Base-by-base conservation (phyloP, 2,113 vertebrate genomes). In the Hemichromis elongatus region DNA sequence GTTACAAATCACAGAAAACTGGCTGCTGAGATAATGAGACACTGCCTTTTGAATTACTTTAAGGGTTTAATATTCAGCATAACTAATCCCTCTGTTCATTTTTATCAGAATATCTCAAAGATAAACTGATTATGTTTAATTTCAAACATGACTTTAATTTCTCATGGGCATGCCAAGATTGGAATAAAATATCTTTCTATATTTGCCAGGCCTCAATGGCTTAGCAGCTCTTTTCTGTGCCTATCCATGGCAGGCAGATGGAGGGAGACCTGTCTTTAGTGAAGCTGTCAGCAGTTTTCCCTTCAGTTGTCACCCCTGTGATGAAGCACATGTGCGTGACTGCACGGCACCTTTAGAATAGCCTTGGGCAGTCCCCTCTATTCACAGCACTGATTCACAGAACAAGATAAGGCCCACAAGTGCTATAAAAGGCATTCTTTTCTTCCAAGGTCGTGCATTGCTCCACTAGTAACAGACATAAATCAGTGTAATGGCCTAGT, bases 311-410 rank as follows among this genome's bases (percentile, higher is more conserved):
- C 93, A 90, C 63, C n/a, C 7, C 52, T 28, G 42, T 94, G 94
- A 96, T 96, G 88, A 94, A 95, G 89, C 90, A 94, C 94, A 89
- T 95, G 91, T 96, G 95, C 95, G 94, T 95, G 95, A 95, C 95
- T 90, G 80, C 87, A 87, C 61, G 3, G 77, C 81, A 79, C 78
- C 77, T 92, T 90, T 70, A 59, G 63, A 87, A 87, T 45, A 88
- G 93, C 94, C 91, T 16, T 7, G 78, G 92, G 94, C 91, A 5
- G 59, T 89, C 79, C 83, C 84, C 82, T 86, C 77, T 24, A 33
- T 75, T 91, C 88, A 92, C 80, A 79, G 87, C 81, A 83, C 83
- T 75, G 90, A 94, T 81, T 78, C 68, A 63, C 24, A 68, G 80
- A 89, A 79, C n/a, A 53, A 86, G 89, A 95, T 93, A 95, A 95